Evolutionary conservation across 1,140 invertebrate genomes (phyloP).

Genomic region (Lepidotrigona ventralis): DNA sequence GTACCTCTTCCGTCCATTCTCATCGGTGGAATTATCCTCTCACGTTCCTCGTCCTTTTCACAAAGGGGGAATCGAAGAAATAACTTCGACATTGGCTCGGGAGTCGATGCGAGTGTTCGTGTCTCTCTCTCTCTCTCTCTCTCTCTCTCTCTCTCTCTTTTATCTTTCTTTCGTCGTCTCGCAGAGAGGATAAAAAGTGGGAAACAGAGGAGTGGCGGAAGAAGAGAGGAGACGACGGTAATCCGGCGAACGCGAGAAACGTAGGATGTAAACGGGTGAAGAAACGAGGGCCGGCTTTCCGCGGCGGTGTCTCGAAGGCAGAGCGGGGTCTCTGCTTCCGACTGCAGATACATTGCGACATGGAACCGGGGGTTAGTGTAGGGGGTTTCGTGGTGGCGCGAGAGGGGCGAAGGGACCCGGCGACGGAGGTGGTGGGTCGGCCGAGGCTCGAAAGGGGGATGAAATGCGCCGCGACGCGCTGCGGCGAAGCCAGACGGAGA

Average conservation of each 20-base stretch:
- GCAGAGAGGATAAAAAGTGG: neutral
- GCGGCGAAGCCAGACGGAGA: constrained; percentile 65
- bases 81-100: neutral
- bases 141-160: no score
- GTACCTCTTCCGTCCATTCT: neutral
- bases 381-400: constrained; percentile 59
- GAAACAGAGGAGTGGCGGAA: neutral
- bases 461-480: constrained; percentile 73
- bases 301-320: constrained; percentile 45
- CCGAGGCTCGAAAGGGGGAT: constrained; percentile 60
- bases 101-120: no score
- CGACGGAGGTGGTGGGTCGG: constrained; percentile 51
- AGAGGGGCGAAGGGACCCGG: constrained; percentile 53
- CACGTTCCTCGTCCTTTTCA: neutral
- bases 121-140: no score
- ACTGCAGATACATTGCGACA: constrained; percentile 80
- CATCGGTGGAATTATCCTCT: neutral
- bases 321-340: constrained; percentile 61
- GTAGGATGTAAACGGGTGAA: neutral
- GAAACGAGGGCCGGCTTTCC: constrained; percentile 22
- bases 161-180: no score
- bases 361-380: constrained; percentile 67
- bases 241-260: neutral
- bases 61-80: neutral
- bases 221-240: neutral